Percentiles rank a stretch among this genome's conserved stretches.
Conservation (phyloP, 2,797 vertebrate species). For the Picus viridis region DNA sequence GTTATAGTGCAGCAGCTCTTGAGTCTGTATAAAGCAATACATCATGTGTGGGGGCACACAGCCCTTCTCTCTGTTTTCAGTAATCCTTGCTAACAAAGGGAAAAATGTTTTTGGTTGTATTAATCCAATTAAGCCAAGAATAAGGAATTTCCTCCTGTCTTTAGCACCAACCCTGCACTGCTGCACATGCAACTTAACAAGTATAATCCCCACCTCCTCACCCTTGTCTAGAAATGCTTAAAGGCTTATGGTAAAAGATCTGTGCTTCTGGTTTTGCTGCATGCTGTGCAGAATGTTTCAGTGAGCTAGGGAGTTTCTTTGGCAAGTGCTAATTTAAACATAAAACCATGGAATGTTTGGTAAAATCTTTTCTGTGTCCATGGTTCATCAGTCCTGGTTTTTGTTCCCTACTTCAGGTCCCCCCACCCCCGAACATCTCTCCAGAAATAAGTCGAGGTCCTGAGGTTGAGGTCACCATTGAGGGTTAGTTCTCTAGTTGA, state of each 20-base stretch:
- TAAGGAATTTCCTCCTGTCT: background rate
- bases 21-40: background rate
- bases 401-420: constrained; percentile 67
- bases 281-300: background rate
- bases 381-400: constrained; percentile 63
- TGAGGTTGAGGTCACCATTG: constrained; percentile 78
- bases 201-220: constrained; percentile 6
- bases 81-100: background rate
- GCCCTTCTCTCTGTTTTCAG: background rate
- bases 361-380: constrained; percentile 32
- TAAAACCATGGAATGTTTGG: background rate
- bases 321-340: constrained; percentile 18
- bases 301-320: background rate
- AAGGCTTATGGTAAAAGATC: background rate
- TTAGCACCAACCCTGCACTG: background rate
- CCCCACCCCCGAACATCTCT: constrained; percentile 59
- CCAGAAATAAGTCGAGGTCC: constrained; percentile 78
- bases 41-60: background rate
- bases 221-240: background rate
- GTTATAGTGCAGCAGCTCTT: background rate
- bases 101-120: background rate
- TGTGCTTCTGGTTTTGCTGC: background rate
- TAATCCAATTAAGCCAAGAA: background rate
- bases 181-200: background rate
- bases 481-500: constrained; percentile 71